Base-by-base conservation (phyloP, 2,888 invertebrate genomes). In the Ophioninae sp. region DNA sequence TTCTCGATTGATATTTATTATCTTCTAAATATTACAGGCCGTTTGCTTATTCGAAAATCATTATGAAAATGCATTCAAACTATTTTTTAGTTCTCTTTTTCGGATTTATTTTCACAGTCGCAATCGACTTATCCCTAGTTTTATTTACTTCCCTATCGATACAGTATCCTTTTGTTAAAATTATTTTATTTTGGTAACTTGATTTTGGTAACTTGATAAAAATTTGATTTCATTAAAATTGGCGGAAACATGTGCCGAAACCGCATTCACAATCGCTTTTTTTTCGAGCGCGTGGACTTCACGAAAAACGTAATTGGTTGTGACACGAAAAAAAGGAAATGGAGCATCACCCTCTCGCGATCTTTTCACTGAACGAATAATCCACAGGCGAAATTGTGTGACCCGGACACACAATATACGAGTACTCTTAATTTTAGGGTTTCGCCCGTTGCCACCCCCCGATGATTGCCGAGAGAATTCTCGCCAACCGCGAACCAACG, bases 381-480 rank as follows among this genome's bases (percentile, higher is more conserved):
- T 79, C 64, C 64, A 41, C 56, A 21, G 21, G 23, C 61, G 62
- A 62, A 65, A 65, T 67, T 8, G 67, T 21, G 17, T 17, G 50
- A 50, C 13, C 17, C 17, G 50, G 17, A 17, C 13, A 13, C 17
- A 50, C 50, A 50, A 13, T 13, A 50, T 50, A 10, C 50, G 50
- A 50, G 13, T 6, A 50, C 13, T 1, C 17, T 50, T 50, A 50
- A 50, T 50, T 50, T 50, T 10, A 50, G 50, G 50, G 50, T 50
- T 50, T 50, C 50, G 50, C 50, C 6, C 17, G 50, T 17, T 50
- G 6, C 50, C 17, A 50, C 50, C 50, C 50, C 50, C 44, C 62
- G 30, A 23, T 62, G 62, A 73, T 73, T 73, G 30, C 62, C 8
- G 21, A 37, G 61, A 39, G 65, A 65, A 62, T 10, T 64, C 67